Percentiles rank a stretch among this genome's conserved stretches.
phyloP scores from a whole-genome alignment of 2,888 invertebrate genomes.

The Eupeodes latifasciatus region DNA sequence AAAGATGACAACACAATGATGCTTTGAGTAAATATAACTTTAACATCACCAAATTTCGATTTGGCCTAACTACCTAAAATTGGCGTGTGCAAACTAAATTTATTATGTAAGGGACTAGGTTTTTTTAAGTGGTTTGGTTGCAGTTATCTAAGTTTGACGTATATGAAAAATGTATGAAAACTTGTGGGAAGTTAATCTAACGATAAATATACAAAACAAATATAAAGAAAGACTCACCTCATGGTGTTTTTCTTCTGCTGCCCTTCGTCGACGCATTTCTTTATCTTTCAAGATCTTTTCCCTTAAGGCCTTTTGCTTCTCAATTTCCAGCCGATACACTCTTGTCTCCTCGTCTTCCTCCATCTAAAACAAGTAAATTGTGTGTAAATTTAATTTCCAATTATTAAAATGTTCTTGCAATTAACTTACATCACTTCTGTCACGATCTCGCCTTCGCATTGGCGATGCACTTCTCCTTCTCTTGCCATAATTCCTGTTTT shows the following conservation, averaged over 20 bases:
- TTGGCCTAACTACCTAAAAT: too few species aligned
- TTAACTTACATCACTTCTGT: conserved; percentile 80
- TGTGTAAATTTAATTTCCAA: not conserved
- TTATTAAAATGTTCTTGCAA: not conserved
- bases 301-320: conserved; percentile 84
- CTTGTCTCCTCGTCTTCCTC: conserved; percentile 85
- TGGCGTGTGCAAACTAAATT: too few species aligned
- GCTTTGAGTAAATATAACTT: too few species aligned
- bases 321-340: conserved; percentile 84
- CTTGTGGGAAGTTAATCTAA: not conserved
- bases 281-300: conserved; percentile 84
- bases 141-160: too few species aligned
- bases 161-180: too few species aligned
- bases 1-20: too few species aligned
- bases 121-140: too few species aligned
- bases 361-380: conserved; percentile 77
- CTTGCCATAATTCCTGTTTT: conserved; percentile 80
- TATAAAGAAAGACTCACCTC: conserved; percentile 80
- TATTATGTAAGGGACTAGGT: too few species aligned
- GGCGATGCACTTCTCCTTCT: conserved; percentile 83
- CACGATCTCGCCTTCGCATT: conserved; percentile 78
- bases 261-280: conserved; percentile 84
- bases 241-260: conserved; percentile 83
- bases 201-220: not conserved
- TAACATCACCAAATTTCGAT: too few species aligned